Conservation (phyloP, 2,888 invertebrate genomes). For the Tachystola acroxantha region DNA sequence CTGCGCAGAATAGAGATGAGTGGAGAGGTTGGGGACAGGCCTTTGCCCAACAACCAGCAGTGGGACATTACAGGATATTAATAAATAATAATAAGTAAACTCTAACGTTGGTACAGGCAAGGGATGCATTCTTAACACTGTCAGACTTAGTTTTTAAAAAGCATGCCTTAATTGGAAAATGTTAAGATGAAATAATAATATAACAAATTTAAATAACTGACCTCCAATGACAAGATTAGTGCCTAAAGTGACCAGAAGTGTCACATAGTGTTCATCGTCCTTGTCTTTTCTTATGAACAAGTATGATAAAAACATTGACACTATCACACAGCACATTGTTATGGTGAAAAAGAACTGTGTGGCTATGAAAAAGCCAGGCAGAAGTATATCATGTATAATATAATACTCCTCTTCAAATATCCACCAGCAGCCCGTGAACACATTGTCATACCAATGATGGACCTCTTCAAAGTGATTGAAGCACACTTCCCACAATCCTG, state of each 20-base stretch:
- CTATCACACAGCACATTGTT: slow-evolving; percentile 87
- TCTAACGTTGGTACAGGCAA: no score
- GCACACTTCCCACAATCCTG: slow-evolving; percentile 97
- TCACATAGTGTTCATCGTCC: slow-evolving; percentile 86
- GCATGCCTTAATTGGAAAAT: no score
- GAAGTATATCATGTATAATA: slow-evolving; percentile 92
- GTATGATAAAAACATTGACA: slow-evolving; percentile 85
- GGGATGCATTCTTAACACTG: no score
- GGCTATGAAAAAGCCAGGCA: slow-evolving; percentile 94
- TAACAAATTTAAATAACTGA: slow-evolving; percentile 25
- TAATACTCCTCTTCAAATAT: slow-evolving; percentile 98
- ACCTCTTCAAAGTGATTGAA: slow-evolving; percentile 93
- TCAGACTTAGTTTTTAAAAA: no score
- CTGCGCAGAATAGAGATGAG: no score
- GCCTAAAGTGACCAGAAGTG: slow-evolving; percentile 86
- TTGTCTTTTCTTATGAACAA: slow-evolving; percentile 86
- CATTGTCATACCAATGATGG: slow-evolving; percentile 89
- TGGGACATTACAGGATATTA: no score
- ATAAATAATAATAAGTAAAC: no score
- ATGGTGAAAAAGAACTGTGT: slow-evolving; percentile 97
- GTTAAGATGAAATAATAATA: no score
- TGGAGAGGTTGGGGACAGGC: no score
- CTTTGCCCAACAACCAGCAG: no score
- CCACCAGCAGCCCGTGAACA: slow-evolving; percentile 96
- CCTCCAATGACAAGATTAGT: slow-evolving; percentile 84